Evolutionary conservation across 2,888 invertebrate genomes (phyloP).

Genomic region (Eumerus sabulonum): DNA sequence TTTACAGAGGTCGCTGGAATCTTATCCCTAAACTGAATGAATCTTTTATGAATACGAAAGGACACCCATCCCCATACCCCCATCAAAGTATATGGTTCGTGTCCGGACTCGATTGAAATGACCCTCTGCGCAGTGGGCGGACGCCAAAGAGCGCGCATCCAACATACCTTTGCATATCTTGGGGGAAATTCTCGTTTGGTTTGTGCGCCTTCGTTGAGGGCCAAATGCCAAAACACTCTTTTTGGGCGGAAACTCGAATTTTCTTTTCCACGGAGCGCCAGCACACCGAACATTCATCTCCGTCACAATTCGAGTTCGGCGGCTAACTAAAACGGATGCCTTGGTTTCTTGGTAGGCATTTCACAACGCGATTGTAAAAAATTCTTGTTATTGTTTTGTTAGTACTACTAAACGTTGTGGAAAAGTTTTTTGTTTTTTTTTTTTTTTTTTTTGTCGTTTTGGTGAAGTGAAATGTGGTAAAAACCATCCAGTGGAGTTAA

Average conservation of each 20-base stretch:
- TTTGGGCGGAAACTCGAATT: slow-evolving; percentile 68
- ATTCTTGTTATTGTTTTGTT: not conserved
- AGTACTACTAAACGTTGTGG: not conserved
- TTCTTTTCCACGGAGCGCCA: slow-evolving; percentile 49
- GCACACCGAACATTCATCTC: slow-evolving; percentile 41
- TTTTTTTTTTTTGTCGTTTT: no score
- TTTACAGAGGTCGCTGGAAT: slow-evolving; percentile 53
- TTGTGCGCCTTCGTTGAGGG: slow-evolving; percentile 18
- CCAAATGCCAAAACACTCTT: slow-evolving; percentile 65
- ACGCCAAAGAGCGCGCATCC: slow-evolving; percentile 41
- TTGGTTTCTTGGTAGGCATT: slow-evolving; percentile 22
- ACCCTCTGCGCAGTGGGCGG: slow-evolving; percentile 54
- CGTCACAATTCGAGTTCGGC: slow-evolving; percentile 65
- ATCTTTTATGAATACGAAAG: not conserved
- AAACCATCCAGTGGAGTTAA: no score
- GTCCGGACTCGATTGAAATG: slow-evolving; percentile 26
- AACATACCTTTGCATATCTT: slow-evolving; percentile 1
- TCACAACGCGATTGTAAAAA: slow-evolving; percentile 3
- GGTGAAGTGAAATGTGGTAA: not conserved
- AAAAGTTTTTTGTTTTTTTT: no score
- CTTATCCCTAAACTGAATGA: slow-evolving; percentile 30
- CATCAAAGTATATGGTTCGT: slow-evolving; percentile 30
- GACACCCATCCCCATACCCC: slow-evolving; percentile 10
- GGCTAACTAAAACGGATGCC: slow-evolving; percentile 61
- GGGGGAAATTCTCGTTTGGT: slow-evolving; percentile 37